Conservation (phyloP, 2,888 invertebrate genomes). For the Metellina segmentata region DNA sequence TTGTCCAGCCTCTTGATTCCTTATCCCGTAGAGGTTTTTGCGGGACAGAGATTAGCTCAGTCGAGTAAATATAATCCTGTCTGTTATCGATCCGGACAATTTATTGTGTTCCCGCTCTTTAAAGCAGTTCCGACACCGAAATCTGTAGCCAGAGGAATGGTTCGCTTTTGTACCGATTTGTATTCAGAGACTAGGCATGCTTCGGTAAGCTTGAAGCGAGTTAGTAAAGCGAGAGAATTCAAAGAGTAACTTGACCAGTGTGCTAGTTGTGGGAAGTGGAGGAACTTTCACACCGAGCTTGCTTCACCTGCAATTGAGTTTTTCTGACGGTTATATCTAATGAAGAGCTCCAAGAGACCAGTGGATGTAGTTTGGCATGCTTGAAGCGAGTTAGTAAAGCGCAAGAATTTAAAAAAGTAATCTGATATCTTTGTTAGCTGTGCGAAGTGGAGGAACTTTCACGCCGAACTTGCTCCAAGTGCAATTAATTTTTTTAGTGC, state of each 20-base stretch:
- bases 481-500: no score
- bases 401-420: slow-evolving; percentile 29
- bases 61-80: slow-evolving; percentile 61
- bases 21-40: not conserved
- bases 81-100: slow-evolving; percentile 40
- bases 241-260: slow-evolving; percentile 18
- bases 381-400: slow-evolving; percentile 59
- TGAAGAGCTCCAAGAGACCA: no score
- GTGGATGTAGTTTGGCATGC: not conserved
- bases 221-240: slow-evolving; percentile 57
- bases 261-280: not conserved
- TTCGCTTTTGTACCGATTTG: slow-evolving; percentile 8
- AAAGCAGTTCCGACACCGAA: slow-evolving; percentile 30
- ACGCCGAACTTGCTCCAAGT: not conserved
- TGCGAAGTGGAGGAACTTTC: slow-evolving; percentile 7
- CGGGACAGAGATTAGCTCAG: slow-evolving; percentile 45
- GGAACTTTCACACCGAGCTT: slow-evolving; percentile 17
- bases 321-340: no score
- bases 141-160: slow-evolving; percentile 44
- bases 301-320: not conserved
- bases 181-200: slow-evolving; percentile 3
- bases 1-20: slow-evolving; percentile 30
- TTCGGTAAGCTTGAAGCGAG: slow-evolving; percentile 46
- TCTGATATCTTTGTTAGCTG: slow-evolving; percentile 2
- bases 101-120: slow-evolving; percentile 29